Evolutionary conservation across 2,113 vertebrate species (phyloP).

Genomic region (Cyprinodon variegatus): DNA sequence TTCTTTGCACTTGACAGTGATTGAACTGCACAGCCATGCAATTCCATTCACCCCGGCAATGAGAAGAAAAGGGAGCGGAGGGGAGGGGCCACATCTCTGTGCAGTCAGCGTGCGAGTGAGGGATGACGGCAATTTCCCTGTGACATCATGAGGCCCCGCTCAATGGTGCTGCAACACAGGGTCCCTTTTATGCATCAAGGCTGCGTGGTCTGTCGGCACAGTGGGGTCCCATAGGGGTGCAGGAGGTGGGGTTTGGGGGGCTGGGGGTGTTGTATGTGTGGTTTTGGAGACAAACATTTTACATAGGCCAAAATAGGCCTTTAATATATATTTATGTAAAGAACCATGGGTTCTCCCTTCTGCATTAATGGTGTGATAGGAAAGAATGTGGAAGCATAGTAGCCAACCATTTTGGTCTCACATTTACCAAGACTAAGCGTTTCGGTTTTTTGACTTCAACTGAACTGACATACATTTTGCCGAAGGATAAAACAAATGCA

Average conservation of each 20-base stretch:
- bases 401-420: constrained; percentile 29
- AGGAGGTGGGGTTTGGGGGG: not conserved
- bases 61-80: constrained; percentile 64
- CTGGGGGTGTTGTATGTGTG: not conserved
- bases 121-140: constrained; percentile 63
- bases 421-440: constrained; percentile 21
- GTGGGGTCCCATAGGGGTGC: constrained; percentile 40
- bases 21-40: constrained; percentile 81
- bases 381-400: constrained; percentile 43
- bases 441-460: constrained; percentile 45
- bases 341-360: constrained; percentile 3
- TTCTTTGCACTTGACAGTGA: constrained; percentile 79
- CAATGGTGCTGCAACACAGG: constrained; percentile 54
- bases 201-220: constrained; percentile 33
- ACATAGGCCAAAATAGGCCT: constrained; percentile 31
- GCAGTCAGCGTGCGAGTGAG: constrained; percentile 31
- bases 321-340: too few species aligned
- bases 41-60: constrained; percentile 75
- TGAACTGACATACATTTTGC: not conserved
- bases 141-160: constrained; percentile 65
- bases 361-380: constrained; percentile 50
- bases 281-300: constrained; percentile 27
- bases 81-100: constrained; percentile 48
- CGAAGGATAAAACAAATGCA: constrained; percentile 11
- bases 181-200: constrained; percentile 54